These are phyloP conservation scores for Belonocnema kinseyi DNA, from an alignment of 1,140 invertebrate genomes.

Conservation along the genomic window DNA sequence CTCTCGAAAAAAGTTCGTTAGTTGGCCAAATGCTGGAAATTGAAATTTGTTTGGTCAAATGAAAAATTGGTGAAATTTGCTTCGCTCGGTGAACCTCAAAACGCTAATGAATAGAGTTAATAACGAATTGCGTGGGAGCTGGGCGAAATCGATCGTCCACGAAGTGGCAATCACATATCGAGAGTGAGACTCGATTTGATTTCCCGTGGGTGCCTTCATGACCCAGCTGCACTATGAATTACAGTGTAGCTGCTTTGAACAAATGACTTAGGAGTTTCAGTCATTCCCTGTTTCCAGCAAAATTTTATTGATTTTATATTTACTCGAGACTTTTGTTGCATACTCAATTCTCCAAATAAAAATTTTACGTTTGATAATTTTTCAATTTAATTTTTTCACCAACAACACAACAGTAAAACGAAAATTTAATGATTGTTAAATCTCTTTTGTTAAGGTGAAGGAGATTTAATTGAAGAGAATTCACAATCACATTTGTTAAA, in stretches of 20 bases:
- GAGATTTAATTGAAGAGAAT: too few relatives aligned
- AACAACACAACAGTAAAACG: too few relatives aligned
- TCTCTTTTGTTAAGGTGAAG: too few relatives aligned
- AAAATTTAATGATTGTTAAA: too few relatives aligned
- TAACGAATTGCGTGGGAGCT: constrained; percentile 45
- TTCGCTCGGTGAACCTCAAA: neutral
- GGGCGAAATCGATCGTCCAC: constrained; percentile 62
- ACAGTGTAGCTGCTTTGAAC: constrained; percentile 33
- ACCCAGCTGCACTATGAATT: constrained; percentile 57
- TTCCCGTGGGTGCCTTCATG: constrained; percentile 73
- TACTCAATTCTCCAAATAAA: too few relatives aligned
- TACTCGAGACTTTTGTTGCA: too few relatives aligned
- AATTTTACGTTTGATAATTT: too few relatives aligned
- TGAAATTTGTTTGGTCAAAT: constrained; percentile 9
- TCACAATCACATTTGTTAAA: too few relatives aligned
- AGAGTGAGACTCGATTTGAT: constrained; percentile 72
- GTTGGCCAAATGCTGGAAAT: constrained; percentile 3
- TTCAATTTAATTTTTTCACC: too few relatives aligned
- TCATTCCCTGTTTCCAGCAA: too few relatives aligned
- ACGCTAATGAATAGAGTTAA: constrained; percentile 18
- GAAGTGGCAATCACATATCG: constrained; percentile 69
- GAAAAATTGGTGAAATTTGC: constrained; percentile 1
- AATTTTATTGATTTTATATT: too few relatives aligned
- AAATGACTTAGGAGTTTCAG: too few relatives aligned
- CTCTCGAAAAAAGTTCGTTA: constrained; percentile 1